A percentile compares a stretch with the other conserved stretches of the same genome.
phyloP scores from a whole-genome alignment of 2,113 vertebrate genomes.

The Tonatia bakeri region DNA sequence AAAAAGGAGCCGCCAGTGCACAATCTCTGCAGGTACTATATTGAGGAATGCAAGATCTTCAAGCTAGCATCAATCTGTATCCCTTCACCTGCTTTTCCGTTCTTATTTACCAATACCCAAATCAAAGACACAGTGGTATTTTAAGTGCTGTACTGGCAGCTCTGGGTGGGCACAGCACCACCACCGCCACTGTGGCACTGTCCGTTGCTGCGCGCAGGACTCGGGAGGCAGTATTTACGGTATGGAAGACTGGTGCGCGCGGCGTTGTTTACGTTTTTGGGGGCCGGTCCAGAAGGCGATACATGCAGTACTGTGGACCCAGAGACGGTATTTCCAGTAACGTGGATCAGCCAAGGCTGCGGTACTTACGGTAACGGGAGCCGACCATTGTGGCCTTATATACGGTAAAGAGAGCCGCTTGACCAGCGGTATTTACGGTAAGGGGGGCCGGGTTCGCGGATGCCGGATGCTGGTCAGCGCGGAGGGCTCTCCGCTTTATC shows the following conservation, averaged over 20 bases:
- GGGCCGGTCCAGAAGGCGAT: not conserved
- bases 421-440: conserved; percentile 42
- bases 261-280: too few relatives aligned
- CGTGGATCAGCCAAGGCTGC: not conserved
- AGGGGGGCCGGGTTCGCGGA: conserved; percentile 79
- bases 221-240: not conserved
- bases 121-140: not conserved
- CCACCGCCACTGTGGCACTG: not conserved
- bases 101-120: not conserved
- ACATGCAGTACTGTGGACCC: not conserved
- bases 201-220: not conserved
- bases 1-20: not conserved
- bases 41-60: not conserved
- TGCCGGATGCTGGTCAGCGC: not conserved
- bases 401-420: not conserved
- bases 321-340: conserved; percentile 71
- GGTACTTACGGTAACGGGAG: conserved; percentile 75
- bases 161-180: not conserved
- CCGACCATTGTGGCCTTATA: not conserved
- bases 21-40: not conserved
- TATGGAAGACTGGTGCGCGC: not conserved
- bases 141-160: not conserved
- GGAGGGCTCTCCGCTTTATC: conserved; percentile 71
- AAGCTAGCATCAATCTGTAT: not conserved
- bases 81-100: not conserved